Evolutionary conservation across 2,797 vertebrate genomes (phyloP).

Genomic region (Mormyrops attenuatus): DNA sequence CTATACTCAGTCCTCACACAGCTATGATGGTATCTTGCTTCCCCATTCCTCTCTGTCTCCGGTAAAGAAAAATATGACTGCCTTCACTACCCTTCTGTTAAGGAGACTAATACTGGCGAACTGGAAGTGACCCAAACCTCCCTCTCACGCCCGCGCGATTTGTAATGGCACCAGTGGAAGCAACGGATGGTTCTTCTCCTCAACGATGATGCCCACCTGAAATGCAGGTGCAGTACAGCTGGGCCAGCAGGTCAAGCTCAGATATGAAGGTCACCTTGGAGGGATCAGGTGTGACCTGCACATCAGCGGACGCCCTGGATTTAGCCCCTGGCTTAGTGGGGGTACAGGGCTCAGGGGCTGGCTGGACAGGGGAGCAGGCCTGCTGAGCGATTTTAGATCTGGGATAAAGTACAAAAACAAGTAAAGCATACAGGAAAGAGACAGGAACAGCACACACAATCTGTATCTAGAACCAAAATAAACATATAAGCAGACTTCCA

Average conservation of each 20-base stretch:
- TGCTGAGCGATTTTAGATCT: conserved; percentile 84
- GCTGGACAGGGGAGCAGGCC: conserved; percentile 49
- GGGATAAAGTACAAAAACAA: conserved; percentile 13
- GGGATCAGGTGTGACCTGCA: conserved; percentile 65
- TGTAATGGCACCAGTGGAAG: not conserved
- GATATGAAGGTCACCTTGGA: conserved; percentile 71
- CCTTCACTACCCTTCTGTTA: not conserved
- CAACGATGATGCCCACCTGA: conserved; percentile 64
- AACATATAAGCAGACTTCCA: not conserved
- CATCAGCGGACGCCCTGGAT: conserved; percentile 65
- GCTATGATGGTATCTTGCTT: not conserved
- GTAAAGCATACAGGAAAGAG: not conserved
- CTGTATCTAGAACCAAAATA: not conserved
- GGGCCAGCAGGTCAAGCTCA: conserved; percentile 76
- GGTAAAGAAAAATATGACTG: not conserved
- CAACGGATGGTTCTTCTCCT: not conserved
- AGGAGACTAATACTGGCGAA: not conserved
- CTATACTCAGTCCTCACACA: not conserved
- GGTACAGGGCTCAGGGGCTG: conserved; percentile 59
- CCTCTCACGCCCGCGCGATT: not conserved
- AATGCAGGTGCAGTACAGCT: conserved; percentile 85
- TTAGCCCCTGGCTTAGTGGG: conserved; percentile 61
- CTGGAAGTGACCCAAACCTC: not conserved
- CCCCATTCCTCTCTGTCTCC: not conserved
- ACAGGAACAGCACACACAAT: conserved; percentile 12